Percentiles rank a stretch among this genome's conserved stretches.
phyloP scores from a whole-genome alignment of 2,113 vertebrate species.

The Cisticola juncidis region DNA sequence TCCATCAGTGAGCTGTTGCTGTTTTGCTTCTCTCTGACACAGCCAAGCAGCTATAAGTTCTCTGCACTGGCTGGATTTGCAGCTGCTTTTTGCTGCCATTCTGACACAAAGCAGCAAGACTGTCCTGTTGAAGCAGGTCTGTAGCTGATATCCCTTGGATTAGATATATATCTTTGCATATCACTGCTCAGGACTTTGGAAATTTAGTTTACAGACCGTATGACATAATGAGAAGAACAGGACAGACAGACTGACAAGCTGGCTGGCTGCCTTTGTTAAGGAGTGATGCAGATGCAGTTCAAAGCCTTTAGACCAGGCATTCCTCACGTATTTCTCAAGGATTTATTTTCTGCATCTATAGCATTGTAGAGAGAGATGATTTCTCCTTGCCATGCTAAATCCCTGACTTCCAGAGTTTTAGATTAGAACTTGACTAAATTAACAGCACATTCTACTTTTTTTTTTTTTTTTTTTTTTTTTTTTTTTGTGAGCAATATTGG shows the following conservation, averaged over 20 bases:
- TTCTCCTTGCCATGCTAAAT: background rate
- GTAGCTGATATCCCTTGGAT: background rate
- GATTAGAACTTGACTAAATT: background rate
- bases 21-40: background rate
- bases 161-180: background rate
- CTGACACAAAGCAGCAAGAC: conserved; percentile 26
- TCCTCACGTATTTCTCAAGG: background rate
- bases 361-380: background rate
- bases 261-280: background rate
- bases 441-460: background rate
- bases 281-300: background rate
- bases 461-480: background rate
- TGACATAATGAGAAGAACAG: background rate
- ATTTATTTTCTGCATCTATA: background rate
- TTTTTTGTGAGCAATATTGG: background rate
- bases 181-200: background rate
- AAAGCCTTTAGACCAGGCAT: background rate
- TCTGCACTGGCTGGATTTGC: background rate
- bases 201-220: background rate
- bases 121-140: background rate
- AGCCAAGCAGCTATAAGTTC: background rate
- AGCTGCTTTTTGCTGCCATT: background rate
- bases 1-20: background rate
- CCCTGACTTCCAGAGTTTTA: background rate
- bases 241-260: background rate